Base-by-base conservation (phyloP, 2,888 invertebrate genomes). In the Adelognathus sp. region DNA sequence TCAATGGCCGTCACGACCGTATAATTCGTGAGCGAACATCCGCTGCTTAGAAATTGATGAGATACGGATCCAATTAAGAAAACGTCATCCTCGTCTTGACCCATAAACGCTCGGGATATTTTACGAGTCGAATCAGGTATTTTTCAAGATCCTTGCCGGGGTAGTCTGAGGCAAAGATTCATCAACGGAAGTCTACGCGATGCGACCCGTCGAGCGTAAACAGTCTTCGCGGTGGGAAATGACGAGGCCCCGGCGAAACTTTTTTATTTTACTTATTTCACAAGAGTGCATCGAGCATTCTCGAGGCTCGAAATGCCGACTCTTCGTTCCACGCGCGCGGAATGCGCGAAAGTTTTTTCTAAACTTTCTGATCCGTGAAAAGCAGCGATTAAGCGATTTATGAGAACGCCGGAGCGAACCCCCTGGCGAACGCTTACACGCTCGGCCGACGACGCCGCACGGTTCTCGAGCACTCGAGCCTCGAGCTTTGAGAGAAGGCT, bases 381-480 rank as follows among this genome's bases (percentile, higher is more conserved):
- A 86, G 82, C 86, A 83, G 85, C 87, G 89, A 88, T 90, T 89
- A 88, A 89, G 86, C 87, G 85, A 86, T 88, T 88, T 86, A 86
- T 81, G 86, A 87, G 86, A 63, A 74, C 18, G 60, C 33, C n/a
- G n/a, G n/a, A n/a, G n/a, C n/a, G n/a, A 46, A 27, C 60, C 46
- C 60, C 70, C 52, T 52, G 56, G 58, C 41, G 69, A 79, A 76
- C 79, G 74, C 77, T 83, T 79, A 83, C 81, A 82, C 77, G 76
- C 76, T 72, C 46, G 52, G 60, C 46, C 61, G 39, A 16, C 50
- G 54, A 50, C 60, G 71, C 44, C 27, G 52, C 67, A 60, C 56
- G 69, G 39, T 60, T 67, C 64, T 54, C 72, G 54, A 67, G 54
- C 60, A 39, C 64, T 39, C 24, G 33, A 66, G 16, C 44, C n/a